Base-by-base conservation (phyloP, 2,888 invertebrate species). In the Temnothorax ravouxi region DNA sequence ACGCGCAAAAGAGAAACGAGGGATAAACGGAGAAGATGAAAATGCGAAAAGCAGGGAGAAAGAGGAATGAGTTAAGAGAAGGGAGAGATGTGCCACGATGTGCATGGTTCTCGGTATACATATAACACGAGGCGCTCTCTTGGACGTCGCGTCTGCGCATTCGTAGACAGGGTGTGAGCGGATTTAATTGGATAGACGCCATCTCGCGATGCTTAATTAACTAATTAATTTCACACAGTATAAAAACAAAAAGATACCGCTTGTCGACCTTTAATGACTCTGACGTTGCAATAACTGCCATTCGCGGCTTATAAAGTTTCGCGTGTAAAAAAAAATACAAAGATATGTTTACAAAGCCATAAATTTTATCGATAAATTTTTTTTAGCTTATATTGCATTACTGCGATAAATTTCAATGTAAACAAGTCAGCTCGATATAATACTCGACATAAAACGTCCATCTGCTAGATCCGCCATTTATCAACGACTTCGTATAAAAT, bases 111-210 rank as follows among this genome's bases (percentile, higher is more conserved):
- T 83, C 84, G 88, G 90, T 87, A 90, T n/a, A n/a, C n/a, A n/a
- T n/a, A n/a, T 90, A 89, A 90, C 89, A 87, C 85, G 90, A 88
- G 87, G 66, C 85, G 84, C 85, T 89, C 87, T 83, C 90, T 91
- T 84, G 89, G 88, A 90, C 88, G 92, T 91, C 92, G 93, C 91
- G 89, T 87, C 83, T 91, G 91, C 89, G 91, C 90, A 87, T 88
- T 90, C 90, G 87, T 86, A 87, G 89, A 89, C 89, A 87, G 88
- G 87, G 82, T 86, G 82, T 86, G 82, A 87, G 72, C 87, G 90
- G 92, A 93, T 94, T 94, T 94, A 94, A 94, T 94, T 94, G 94
- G 94, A 94, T 90, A 91, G 93, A 93, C 93, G 92, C 91, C 93
- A 91, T 92, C 89, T 90, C 92, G 88, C 87, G 90, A 89, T 92